Percentiles rank a stretch among this genome's conserved stretches.
These are phyloP conservation scores for Nymphalis polychloros DNA, from an alignment of 2,888 invertebrate species.

Conservation along the genomic window DNA sequence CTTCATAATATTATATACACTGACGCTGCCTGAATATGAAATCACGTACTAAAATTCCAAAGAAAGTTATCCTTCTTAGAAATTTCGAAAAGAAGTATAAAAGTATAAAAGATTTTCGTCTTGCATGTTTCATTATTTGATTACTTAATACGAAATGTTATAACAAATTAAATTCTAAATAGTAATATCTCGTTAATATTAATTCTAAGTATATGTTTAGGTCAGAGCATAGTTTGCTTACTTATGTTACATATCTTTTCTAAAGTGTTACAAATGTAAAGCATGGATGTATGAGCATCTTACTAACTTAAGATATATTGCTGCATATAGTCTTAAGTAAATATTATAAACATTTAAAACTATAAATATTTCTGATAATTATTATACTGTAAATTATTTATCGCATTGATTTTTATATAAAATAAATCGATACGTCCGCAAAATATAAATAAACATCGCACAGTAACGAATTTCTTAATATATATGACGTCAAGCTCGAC, in stretches of 20 bases:
- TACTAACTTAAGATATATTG: not conserved
- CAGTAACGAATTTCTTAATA: slow-evolving; percentile 8
- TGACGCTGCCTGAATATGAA: not conserved
- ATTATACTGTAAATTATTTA: too few relatives aligned
- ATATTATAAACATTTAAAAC: too few relatives aligned
- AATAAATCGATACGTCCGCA: not conserved
- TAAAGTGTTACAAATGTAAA: not conserved
- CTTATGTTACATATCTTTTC: too few relatives aligned
- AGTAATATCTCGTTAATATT: too few relatives aligned
- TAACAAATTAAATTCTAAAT: too few relatives aligned
- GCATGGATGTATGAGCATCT: not conserved
- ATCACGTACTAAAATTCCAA: not conserved
- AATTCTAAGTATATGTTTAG: too few relatives aligned
- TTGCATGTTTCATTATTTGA: not conserved
- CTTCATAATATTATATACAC: not conserved
- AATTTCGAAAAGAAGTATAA: not conserved
- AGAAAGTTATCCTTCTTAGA: not conserved
- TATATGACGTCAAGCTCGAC: slow-evolving; percentile 30
- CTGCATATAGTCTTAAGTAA: too few relatives aligned
- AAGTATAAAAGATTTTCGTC: not conserved
- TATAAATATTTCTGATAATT: too few relatives aligned
- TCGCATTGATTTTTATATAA: too few relatives aligned
- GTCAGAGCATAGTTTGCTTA: too few relatives aligned
- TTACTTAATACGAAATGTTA: too few relatives aligned
- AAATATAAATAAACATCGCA: slow-evolving; percentile 5